These are phyloP conservation scores for Limnothrissa miodon DNA, from an alignment of 2,113 vertebrate genomes.

Conservation along the genomic window DNA sequence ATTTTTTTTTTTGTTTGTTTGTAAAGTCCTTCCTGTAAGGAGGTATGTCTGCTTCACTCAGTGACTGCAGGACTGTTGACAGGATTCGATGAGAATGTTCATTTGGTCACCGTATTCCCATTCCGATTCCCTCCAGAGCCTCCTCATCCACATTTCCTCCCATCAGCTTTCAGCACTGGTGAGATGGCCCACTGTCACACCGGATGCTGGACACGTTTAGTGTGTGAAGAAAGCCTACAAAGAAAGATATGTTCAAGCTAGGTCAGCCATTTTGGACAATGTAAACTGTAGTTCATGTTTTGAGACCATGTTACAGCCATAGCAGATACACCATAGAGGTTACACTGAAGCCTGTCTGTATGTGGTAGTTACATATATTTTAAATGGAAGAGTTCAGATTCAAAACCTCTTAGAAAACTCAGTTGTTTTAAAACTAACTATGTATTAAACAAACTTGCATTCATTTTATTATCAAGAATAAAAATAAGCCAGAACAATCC, in stretches of 20 bases:
- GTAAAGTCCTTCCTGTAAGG: not conserved
- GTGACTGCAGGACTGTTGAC: too few species aligned
- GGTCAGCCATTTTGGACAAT: not conserved
- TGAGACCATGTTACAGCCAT: too few species aligned
- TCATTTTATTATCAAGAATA: too few species aligned
- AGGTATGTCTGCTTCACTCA: not conserved
- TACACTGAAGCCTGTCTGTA: too few species aligned
- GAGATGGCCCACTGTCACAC: not conserved
- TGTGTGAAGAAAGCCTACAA: not conserved
- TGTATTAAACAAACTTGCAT: too few species aligned
- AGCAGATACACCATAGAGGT: too few species aligned
- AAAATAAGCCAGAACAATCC: too few species aligned
- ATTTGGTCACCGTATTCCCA: not conserved
- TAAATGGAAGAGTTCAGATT: too few species aligned
- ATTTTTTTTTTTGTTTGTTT: not conserved
- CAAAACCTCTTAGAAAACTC: too few species aligned
- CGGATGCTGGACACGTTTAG: not conserved
- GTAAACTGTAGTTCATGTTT: too few species aligned
- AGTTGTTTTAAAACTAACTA: too few species aligned
- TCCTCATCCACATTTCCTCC: not conserved
- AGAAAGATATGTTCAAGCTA: not conserved
- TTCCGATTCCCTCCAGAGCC: not conserved
- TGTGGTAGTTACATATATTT: too few species aligned
- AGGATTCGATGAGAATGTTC: not conserved
- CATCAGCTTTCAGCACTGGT: not conserved